Evolutionary conservation across 2,797 vertebrate genomes (phyloP).

Genomic region (Melanotaenia pygmaea): DNA sequence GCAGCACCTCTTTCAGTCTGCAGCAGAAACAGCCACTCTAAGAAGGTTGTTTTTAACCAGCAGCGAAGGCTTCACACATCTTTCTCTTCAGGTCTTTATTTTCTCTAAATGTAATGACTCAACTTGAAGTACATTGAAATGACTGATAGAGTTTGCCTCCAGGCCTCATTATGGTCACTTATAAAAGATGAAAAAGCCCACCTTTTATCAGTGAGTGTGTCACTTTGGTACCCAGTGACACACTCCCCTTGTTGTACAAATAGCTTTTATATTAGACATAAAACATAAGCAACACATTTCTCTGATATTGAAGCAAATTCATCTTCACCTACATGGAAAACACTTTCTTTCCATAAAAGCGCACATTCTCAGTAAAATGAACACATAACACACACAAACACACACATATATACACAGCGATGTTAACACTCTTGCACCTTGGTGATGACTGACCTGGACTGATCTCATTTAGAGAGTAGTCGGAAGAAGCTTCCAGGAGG

Average conservation of each 20-base stretch:
- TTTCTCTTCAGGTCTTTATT: conserved; percentile 7
- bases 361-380: background rate
- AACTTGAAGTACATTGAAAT: conserved; percentile 40
- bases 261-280: conserved; percentile 3
- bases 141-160: conserved; percentile 22
- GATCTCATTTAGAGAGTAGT: conserved; percentile 74
- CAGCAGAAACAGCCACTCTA: conserved; percentile 34
- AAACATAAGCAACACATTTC: background rate
- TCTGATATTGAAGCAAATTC: conserved; percentile 2
- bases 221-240: background rate
- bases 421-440: conserved; percentile 41
- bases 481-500: conserved; percentile 68
- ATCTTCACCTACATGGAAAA: background rate
- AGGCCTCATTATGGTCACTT: conserved; percentile 24
- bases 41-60: conserved; percentile 19
- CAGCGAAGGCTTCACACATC: conserved; percentile 13
- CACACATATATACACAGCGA: conserved; percentile 20
- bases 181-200: conserved; percentile 12
- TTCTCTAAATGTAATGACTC: conserved; percentile 11
- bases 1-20: conserved; percentile 11
- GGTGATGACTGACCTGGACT: conserved; percentile 79
- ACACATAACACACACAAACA: conserved; percentile 5
- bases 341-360: background rate
- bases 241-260: conserved; percentile 3
- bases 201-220: conserved; percentile 12